phyloP scores from a whole-genome alignment of 2,888 invertebrate genomes.

The Pseudeuparius sepicola region DNA sequence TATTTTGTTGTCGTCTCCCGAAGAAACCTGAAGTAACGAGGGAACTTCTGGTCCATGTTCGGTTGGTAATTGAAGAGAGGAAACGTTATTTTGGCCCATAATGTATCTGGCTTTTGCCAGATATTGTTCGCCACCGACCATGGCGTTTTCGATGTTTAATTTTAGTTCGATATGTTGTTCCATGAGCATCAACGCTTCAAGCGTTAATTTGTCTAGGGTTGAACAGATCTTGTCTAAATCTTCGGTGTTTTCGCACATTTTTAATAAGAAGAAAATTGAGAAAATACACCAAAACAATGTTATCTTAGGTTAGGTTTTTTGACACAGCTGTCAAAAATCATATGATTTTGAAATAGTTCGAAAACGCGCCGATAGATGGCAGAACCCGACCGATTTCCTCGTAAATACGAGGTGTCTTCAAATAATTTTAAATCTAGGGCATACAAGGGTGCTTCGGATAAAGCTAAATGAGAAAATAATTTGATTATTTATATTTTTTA shows the following conservation, averaged over 20 bases:
- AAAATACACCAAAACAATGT: no score
- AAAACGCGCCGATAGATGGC: no score
- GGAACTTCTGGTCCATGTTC: slow-evolving; percentile 46
- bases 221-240: slow-evolving; percentile 43
- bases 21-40: slow-evolving; percentile 37
- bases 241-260: slow-evolving; percentile 22
- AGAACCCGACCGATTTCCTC: no score
- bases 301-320: no score
- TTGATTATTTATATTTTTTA: no score
- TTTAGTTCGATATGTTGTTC: slow-evolving; percentile 61
- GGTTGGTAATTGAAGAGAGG: slow-evolving; percentile 59
- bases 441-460: no score
- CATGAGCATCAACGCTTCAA: slow-evolving; percentile 60
- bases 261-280: no score
- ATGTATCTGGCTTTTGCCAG: slow-evolving; percentile 71
- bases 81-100: slow-evolving; percentile 64
- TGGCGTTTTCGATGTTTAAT: slow-evolving; percentile 56
- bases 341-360: no score
- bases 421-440: no score
- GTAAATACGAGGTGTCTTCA: no score
- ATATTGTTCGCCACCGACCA: slow-evolving; percentile 60
- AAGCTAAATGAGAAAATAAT: no score
- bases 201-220: slow-evolving; percentile 56
- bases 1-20: slow-evolving; percentile 26
- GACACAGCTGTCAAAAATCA: no score